Evolutionary conservation across 2,888 invertebrate genomes (phyloP).

Genomic region (Cepaea hortensis): DNA sequence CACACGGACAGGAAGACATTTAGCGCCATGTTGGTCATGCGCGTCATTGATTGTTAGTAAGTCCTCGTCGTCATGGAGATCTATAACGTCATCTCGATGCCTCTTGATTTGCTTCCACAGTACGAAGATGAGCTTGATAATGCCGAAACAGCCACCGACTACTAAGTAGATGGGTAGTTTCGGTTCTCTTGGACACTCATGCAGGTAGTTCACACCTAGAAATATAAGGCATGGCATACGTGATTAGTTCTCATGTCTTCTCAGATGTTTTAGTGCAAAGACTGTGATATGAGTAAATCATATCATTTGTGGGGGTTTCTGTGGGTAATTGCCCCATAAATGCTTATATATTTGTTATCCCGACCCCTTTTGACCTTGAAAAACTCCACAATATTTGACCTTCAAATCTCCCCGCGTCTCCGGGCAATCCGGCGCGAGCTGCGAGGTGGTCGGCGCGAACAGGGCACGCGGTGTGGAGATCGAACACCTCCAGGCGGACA

Average conservation of each 20-base stretch:
- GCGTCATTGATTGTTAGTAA: conserved; percentile 80
- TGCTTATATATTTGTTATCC: too few species aligned
- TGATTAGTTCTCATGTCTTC: neutral
- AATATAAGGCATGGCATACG: conserved; percentile 46
- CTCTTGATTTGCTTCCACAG: conserved; percentile 83
- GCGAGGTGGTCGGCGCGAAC: too few species aligned
- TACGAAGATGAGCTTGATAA: conserved; percentile 80
- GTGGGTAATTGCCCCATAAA: too few species aligned
- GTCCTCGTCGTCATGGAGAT: conserved; percentile 68
- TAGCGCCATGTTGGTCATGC: conserved; percentile 82
- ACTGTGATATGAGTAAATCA: too few species aligned
- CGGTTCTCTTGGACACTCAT: conserved; percentile 87
- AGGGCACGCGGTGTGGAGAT: too few species aligned
- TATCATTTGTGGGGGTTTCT: too few species aligned
- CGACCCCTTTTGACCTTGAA: too few species aligned
- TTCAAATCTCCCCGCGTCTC: too few species aligned
- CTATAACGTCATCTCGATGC: conserved; percentile 74
- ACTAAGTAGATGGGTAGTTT: conserved; percentile 89
- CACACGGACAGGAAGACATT: conserved; percentile 84
- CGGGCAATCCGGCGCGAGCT: too few species aligned
- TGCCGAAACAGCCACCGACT: conserved; percentile 87
- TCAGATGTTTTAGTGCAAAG: neutral
- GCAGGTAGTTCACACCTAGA: conserved; percentile 87
- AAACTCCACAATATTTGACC: too few species aligned
- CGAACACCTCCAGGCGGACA: too few species aligned